Evolutionary conservation across 2,888 invertebrate species (phyloP).

Genomic region (Philopedon plagiatum): DNA sequence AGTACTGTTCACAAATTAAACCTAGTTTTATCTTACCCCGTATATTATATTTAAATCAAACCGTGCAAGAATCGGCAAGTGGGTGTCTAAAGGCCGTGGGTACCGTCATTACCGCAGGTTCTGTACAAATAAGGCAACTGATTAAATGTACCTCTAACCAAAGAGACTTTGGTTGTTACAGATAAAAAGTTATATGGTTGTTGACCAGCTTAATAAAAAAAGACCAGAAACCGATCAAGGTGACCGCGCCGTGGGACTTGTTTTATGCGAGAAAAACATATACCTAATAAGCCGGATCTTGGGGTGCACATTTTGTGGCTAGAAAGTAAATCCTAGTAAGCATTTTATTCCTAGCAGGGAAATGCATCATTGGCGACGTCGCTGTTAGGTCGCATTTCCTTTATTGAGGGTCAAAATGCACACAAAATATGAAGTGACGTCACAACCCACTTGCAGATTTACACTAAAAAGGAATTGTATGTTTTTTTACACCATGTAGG

Average conservation of each 20-base stretch:
- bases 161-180: slow-evolving; percentile 41
- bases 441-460: too few relatives aligned
- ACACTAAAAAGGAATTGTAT: too few relatives aligned
- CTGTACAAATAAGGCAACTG: slow-evolving; percentile 43
- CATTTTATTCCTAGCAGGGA: too few relatives aligned
- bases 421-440: too few relatives aligned
- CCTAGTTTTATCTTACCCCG: not conserved
- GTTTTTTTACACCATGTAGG: too few relatives aligned
- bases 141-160: slow-evolving; percentile 33
- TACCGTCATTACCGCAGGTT: slow-evolving; percentile 26
- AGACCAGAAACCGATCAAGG: slow-evolving; percentile 19
- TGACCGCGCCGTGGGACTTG: slow-evolving; percentile 33
- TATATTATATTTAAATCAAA: slow-evolving; percentile 3
- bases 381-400: too few relatives aligned
- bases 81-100: slow-evolving; percentile 32
- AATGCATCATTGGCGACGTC: too few relatives aligned
- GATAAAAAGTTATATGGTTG: slow-evolving; percentile 45
- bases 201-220: slow-evolving; percentile 21
- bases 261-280: slow-evolving; percentile 6
- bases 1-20: too few relatives aligned
- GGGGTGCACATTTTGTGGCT: too few relatives aligned
- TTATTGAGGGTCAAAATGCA: too few relatives aligned
- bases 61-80: slow-evolving; percentile 11
- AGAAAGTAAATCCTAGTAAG: too few relatives aligned
- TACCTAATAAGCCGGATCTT: too few relatives aligned